A percentile compares a stretch with the other conserved stretches of the same genome.
phyloP scores from a whole-genome alignment of 2,888 invertebrate genomes.

The Drosophila birchii region DNA sequence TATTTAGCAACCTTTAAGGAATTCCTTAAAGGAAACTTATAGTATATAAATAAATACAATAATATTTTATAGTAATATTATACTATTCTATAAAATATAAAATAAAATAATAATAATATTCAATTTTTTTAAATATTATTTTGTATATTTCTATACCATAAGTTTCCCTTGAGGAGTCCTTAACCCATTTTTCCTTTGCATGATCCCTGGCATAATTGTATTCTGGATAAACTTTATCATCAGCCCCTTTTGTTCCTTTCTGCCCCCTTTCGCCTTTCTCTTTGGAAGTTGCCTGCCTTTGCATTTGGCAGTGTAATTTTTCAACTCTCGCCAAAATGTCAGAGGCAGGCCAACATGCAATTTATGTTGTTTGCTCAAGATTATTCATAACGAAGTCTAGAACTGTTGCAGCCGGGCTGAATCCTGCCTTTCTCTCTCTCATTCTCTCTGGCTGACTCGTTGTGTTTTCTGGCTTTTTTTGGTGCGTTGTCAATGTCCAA shows the following conservation, averaged over 20 bases:
- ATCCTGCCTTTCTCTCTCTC: background rate
- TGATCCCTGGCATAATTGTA: slow-evolving; percentile 11
- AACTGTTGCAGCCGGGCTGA: slow-evolving; percentile 11
- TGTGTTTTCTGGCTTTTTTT: background rate
- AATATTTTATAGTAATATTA: too few species aligned
- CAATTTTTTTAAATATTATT: too few species aligned
- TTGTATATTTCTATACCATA: too few species aligned
- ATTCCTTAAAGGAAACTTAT: too few species aligned
- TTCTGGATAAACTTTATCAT: slow-evolving; percentile 12
- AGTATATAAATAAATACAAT: too few species aligned
- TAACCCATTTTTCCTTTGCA: background rate
- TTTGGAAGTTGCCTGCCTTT: slow-evolving; percentile 43
- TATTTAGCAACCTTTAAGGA: too few species aligned
- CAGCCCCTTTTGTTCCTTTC: background rate
- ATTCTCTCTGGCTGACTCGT: background rate
- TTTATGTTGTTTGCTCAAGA: slow-evolving; percentile 76
- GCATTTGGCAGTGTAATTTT: slow-evolving; percentile 72
- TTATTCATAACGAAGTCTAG: slow-evolving; percentile 61
- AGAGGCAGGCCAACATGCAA: slow-evolving; percentile 65
- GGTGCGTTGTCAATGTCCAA: slow-evolving; percentile 53
- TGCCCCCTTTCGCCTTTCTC: background rate
- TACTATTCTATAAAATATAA: too few species aligned
- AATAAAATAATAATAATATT: too few species aligned
- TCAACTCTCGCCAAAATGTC: slow-evolving; percentile 56
- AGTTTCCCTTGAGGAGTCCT: background rate